Conservation (phyloP, 2,113 vertebrate species). For the Podarcis raffonei region DNA sequence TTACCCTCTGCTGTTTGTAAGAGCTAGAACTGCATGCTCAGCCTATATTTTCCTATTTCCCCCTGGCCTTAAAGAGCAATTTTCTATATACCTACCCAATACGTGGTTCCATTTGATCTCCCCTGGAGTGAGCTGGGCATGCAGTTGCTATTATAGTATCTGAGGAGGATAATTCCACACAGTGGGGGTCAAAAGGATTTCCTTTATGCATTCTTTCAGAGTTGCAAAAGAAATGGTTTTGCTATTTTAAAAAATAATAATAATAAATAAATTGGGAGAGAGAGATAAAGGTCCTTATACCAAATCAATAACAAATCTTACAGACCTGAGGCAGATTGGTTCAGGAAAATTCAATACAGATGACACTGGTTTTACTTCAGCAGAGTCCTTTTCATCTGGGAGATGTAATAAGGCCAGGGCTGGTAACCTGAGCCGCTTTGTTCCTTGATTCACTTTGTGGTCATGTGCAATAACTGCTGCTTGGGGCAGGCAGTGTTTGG, state of each 20-base stretch:
- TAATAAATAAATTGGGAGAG: neutral
- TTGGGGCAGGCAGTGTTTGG: neutral
- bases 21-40: neutral
- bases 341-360: neutral
- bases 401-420: neutral
- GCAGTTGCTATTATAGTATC: neutral
- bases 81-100: neutral
- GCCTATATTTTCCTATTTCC: neutral
- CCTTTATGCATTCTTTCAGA: constrained; percentile 22
- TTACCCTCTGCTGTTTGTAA: no score
- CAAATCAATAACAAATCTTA: constrained; percentile 23
- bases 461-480: neutral
- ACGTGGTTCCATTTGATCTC: neutral
- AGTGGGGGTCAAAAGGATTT: neutral
- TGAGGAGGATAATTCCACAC: neutral
- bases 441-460: neutral
- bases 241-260: no score
- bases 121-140: neutral
- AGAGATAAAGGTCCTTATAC: constrained; percentile 5
- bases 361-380: neutral
- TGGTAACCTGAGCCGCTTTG: neutral
- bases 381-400: neutral
- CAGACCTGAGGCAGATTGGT: neutral
- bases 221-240: neutral
- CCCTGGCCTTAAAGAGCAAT: neutral